Evolutionary conservation across 2,888 invertebrate species (phyloP).

Genomic region (Acronicta leporina): DNA sequence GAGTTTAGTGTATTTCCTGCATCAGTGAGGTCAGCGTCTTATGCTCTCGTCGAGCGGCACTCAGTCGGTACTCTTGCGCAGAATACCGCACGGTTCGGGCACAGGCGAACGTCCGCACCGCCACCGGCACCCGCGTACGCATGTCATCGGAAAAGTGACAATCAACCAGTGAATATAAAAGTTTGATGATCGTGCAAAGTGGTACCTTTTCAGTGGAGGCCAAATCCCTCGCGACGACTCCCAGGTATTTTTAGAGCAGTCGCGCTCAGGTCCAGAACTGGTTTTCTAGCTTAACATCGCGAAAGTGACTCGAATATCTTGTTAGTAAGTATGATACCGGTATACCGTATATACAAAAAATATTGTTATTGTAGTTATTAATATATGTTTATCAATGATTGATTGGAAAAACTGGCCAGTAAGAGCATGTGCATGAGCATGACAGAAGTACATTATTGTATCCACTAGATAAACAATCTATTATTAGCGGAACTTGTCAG

Average conservation of each 20-base stretch:
- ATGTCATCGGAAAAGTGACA: slow-evolving; percentile 60
- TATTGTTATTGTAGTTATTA: slow-evolving; percentile 3
- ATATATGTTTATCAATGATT: neutral
- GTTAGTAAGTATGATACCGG: slow-evolving; percentile 25
- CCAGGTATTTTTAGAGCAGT: slow-evolving; percentile 79
- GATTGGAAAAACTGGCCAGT: neutral
- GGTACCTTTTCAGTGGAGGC: slow-evolving; percentile 59
- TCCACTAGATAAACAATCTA: slow-evolving; percentile 34
- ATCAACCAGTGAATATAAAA: slow-evolving; percentile 64
- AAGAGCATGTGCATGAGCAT: neutral
- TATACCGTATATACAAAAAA: slow-evolving; percentile 14
- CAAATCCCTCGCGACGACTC: slow-evolving; percentile 61
- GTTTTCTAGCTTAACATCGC: slow-evolving; percentile 72
- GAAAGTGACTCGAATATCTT: slow-evolving; percentile 64
- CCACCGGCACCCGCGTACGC: slow-evolving; percentile 56
- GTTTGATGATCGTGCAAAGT: slow-evolving; percentile 65
- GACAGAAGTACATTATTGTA: neutral
- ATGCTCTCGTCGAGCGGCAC: slow-evolving; percentile 46
- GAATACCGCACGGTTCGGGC: slow-evolving; percentile 65
- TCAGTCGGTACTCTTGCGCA: slow-evolving; percentile 47
- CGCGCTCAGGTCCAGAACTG: slow-evolving; percentile 67
- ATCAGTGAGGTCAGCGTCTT: slow-evolving; percentile 71
- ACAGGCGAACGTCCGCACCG: slow-evolving; percentile 63
- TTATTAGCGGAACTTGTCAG: slow-evolving; percentile 39
- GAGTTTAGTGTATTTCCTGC: slow-evolving; percentile 67